Evolutionary conservation across 2,888 invertebrate genomes (phyloP), one percentile per base, ranked within the genome.

Genomic region (Podotricha telesiphe): DNA sequence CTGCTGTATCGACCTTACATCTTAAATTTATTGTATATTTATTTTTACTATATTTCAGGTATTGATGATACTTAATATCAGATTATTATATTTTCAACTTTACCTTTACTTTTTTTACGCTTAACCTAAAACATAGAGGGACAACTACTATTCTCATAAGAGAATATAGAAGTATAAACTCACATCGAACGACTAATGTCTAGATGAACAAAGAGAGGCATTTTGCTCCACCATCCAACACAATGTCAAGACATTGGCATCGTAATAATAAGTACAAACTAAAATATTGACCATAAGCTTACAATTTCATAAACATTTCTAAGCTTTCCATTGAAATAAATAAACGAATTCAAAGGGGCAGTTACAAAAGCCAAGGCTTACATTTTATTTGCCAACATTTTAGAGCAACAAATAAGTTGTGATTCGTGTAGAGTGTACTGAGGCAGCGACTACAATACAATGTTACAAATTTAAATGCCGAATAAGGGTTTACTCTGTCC

Each of bases 261-360:
- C n/a, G n/a, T n/a, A 28, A 6, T 28, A 4, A 28, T 28, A 28
- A 28, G 28, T 28, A 28, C 28, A 28, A 28, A 28, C 28, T 6
- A 28, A 4, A 45, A 22, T 45, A 22, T 22, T 10, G n/a, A 28
- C 10, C n/a, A 15, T 40, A 20, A 19, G 19, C 20, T 40, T 20
- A 20, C 7, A 58, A 40, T 15, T 20, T 20, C 40, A 58, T 34
- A 20, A 58, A 40, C 19, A 37, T 40, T 20, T n/a, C 42, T n/a
- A 20, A 22, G 20, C 22, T 17, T 42, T 59, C 45, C 28, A 45
- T 17, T 59, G 59, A 45, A 59, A 45, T 59, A 59, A 45, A 59
- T 45, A 59, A 59, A 59, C 45, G 45, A 45, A 22, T 59, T 59
- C 59, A 59, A 59, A 59, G 45, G 59, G 59, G 59, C 59, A 59